phyloP scores from a whole-genome alignment of 2,888 invertebrate species.

The Patella ulyssiponensis region DNA sequence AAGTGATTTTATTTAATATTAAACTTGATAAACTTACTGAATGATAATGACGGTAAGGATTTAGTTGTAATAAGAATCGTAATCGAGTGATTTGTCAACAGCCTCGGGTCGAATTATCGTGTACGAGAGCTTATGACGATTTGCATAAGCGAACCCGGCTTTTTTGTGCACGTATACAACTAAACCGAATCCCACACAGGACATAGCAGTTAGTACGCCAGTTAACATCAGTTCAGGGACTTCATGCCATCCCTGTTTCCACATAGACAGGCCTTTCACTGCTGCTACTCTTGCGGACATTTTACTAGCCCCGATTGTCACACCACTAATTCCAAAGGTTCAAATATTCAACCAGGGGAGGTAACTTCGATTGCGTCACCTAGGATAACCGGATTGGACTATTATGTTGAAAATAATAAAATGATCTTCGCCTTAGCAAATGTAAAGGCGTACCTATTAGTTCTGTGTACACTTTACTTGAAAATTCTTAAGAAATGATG shows the following conservation, averaged over 20 bases:
- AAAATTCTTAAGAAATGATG: too few relatives aligned
- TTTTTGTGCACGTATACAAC: not conserved
- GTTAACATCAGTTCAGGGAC: not conserved
- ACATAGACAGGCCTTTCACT: not conserved
- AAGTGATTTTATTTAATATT: too few relatives aligned
- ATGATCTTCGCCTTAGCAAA: too few relatives aligned
- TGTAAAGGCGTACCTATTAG: too few relatives aligned
- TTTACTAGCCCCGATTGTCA: too few relatives aligned
- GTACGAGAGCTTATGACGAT: not conserved
- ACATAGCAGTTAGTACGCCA: not conserved
- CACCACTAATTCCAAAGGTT: too few relatives aligned
- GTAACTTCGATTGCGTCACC: too few relatives aligned
- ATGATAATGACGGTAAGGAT: not conserved
- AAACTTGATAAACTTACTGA: not conserved
- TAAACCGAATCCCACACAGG: not conserved
- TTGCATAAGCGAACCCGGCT: not conserved
- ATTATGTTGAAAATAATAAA: too few relatives aligned
- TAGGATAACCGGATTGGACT: too few relatives aligned
- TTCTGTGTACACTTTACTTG: too few relatives aligned
- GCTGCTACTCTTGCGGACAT: too few relatives aligned
- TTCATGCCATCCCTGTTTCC: not conserved
- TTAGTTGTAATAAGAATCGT: not conserved
- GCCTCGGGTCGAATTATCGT: not conserved
- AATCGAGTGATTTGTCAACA: not conserved
- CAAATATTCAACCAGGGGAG: too few relatives aligned